These are phyloP conservation scores for Xestia c-nigrum DNA, from an alignment of 2,888 invertebrate species.

Conservation along the genomic window DNA sequence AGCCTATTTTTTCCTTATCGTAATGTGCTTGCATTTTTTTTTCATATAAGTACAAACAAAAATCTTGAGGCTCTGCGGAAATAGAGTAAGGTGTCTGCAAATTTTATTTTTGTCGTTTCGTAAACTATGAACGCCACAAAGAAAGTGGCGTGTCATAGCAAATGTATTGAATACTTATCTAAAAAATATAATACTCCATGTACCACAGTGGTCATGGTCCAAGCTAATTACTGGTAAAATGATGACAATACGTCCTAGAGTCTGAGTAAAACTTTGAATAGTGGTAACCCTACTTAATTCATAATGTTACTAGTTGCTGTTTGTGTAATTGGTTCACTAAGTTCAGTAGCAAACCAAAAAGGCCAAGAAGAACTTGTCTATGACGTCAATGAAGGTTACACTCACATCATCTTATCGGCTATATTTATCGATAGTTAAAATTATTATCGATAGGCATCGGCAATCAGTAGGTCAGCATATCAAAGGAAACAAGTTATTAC, in stretches of 20 bases:
- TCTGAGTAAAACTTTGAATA: conserved; percentile 6
- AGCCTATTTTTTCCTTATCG: conserved; percentile 51
- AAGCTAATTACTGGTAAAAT: neutral
- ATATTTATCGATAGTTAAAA: conserved; percentile 37
- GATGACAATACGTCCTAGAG: neutral
- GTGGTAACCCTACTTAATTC: neutral
- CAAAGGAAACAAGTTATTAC: conserved; percentile 23
- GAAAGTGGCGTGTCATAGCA: neutral
- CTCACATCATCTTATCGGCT: conserved; percentile 43
- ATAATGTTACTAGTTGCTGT: conserved; percentile 4
- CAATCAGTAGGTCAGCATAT: conserved; percentile 53
- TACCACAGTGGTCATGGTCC: neutral
- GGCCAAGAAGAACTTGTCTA: conserved; percentile 8
- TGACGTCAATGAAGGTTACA: conserved; percentile 38
- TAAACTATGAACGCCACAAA: too few species aligned
- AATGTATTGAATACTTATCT: conserved; percentile 14
- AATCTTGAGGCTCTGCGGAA: neutral
- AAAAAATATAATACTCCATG: neutral
- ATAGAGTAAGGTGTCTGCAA: conserved; percentile 10
- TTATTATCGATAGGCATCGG: conserved; percentile 26
- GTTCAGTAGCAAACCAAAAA: neutral
- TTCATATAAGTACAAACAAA: conserved; percentile 9
- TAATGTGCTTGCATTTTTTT: conserved; percentile 43
- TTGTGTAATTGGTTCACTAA: neutral
- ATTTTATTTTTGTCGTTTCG: neutral